Evolutionary conservation across 2,888 invertebrate species (phyloP).

Genomic region (Trissolcus japonicus): DNA sequence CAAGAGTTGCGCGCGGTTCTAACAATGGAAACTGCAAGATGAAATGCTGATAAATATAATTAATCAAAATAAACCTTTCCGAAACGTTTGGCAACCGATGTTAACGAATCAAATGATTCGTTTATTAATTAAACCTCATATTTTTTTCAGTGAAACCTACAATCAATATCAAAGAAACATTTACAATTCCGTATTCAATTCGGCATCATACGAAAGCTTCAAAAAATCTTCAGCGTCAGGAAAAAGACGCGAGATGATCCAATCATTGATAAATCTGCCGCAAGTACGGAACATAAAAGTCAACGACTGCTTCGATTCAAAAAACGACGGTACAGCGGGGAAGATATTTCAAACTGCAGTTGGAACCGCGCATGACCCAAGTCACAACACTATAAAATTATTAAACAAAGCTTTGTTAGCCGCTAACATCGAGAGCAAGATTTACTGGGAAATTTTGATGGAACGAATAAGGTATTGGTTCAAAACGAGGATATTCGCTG

Average conservation of each 20-base stretch:
- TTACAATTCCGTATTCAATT: conserved; percentile 56
- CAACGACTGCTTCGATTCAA: conserved; percentile 61
- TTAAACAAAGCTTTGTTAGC: conserved; percentile 67
- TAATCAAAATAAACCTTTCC: background rate
- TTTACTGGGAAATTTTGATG: conserved; percentile 63
- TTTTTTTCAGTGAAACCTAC: conserved; percentile 24
- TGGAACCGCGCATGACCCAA: background rate
- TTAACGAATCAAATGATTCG: background rate
- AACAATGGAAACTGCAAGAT: conserved; percentile 14
- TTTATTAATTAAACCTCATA: background rate
- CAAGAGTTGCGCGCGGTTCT: background rate
- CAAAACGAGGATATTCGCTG: conserved; percentile 56
- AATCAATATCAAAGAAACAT: conserved; percentile 37
- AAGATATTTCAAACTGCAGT: background rate
- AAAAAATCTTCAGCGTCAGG: conserved; percentile 57
- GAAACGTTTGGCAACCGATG: background rate
- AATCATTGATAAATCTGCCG: conserved; percentile 61
- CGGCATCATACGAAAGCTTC: conserved; percentile 57
- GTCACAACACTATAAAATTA: conserved; percentile 38
- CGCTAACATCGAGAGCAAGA: conserved; percentile 57
- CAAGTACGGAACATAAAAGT: conserved; percentile 58
- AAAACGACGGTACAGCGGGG: conserved; percentile 57
- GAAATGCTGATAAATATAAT: background rate
- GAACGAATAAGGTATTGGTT: conserved; percentile 63
- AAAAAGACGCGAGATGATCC: conserved; percentile 66